A percentile compares a stretch with the other conserved stretches of the same genome.
Evolutionary conservation across 1,140 invertebrate species (phyloP).

Genomic region (Cephus cinctus): DNA sequence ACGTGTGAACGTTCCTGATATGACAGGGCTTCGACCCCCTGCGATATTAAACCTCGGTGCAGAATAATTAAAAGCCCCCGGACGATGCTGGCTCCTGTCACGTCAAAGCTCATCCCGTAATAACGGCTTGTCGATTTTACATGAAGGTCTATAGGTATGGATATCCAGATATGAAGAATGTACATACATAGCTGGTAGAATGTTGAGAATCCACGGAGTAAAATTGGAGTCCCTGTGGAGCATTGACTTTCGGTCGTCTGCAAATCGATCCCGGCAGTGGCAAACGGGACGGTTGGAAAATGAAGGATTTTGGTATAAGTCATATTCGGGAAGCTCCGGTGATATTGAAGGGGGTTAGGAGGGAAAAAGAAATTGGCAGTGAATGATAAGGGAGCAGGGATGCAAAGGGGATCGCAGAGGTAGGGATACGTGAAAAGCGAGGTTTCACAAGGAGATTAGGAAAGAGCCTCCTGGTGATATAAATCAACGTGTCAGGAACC

Average conservation of each 20-base stretch:
- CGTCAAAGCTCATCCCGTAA: slow-evolving; percentile 20
- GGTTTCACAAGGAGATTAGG: slow-evolving; percentile 33
- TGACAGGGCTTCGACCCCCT: slow-evolving; percentile 28
- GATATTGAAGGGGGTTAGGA: too few species aligned
- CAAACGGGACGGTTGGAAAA: too few species aligned
- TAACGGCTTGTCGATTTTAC: slow-evolving; percentile 22
- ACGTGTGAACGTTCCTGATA: slow-evolving; percentile 39
- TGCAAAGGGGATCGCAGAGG: not conserved
- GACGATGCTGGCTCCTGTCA: too few species aligned
- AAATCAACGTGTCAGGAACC: slow-evolving; percentile 31
- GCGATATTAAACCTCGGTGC: slow-evolving; percentile 46
- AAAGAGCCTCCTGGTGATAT: slow-evolving; percentile 25
- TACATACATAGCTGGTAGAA: too few species aligned
- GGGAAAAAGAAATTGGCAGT: not conserved
- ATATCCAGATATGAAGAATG: too few species aligned
- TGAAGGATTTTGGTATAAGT: too few species aligned
- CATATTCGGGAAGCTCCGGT: too few species aligned
- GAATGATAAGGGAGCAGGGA: not conserved
- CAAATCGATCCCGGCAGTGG: too few species aligned
- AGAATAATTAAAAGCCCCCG: slow-evolving; percentile 51
- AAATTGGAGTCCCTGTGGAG: too few species aligned
- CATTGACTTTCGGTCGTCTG: too few species aligned
- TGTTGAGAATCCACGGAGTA: too few species aligned
- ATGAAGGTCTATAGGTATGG: too few species aligned
- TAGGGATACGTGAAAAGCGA: not conserved